Conservation (phyloP, 2,888 invertebrate genomes). For the Odontocerum albicorne region DNA sequence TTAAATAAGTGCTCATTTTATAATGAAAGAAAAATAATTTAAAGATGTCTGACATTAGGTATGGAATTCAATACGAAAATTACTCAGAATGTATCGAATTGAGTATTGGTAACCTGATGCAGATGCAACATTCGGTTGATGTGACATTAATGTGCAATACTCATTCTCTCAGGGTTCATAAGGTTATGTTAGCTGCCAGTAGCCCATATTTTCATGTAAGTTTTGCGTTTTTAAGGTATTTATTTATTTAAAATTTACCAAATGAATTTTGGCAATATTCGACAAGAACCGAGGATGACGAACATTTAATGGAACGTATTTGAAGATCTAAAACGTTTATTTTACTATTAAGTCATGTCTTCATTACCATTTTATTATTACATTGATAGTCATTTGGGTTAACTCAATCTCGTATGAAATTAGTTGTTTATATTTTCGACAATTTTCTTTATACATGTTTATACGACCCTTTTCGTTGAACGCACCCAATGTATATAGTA, state of each 20-base stretch:
- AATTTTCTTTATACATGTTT: too few relatives aligned
- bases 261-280: too few relatives aligned
- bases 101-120: constrained; percentile 69
- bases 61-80: constrained; percentile 69
- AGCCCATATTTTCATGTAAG: constrained; percentile 73
- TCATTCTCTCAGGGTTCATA: constrained; percentile 72
- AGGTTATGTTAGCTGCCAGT: constrained; percentile 71
- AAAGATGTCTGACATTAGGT: constrained; percentile 57
- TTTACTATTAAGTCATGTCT: too few relatives aligned
- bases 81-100: constrained; percentile 69
- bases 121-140: constrained; percentile 73
- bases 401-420: too few relatives aligned
- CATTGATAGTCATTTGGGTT: too few relatives aligned
- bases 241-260: background rate
- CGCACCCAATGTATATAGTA: too few relatives aligned
- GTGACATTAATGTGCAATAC: constrained; percentile 75
- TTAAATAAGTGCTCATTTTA: too few relatives aligned
- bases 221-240: constrained; percentile 22
- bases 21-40: constrained; percentile 2
- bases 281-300: too few relatives aligned
- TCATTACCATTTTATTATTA: too few relatives aligned
- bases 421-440: too few relatives aligned
- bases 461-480: too few relatives aligned
- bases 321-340: background rate
- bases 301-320: background rate